phyloP scores from a whole-genome alignment of 2,888 invertebrate species.

The Euzetes globulus region DNA sequence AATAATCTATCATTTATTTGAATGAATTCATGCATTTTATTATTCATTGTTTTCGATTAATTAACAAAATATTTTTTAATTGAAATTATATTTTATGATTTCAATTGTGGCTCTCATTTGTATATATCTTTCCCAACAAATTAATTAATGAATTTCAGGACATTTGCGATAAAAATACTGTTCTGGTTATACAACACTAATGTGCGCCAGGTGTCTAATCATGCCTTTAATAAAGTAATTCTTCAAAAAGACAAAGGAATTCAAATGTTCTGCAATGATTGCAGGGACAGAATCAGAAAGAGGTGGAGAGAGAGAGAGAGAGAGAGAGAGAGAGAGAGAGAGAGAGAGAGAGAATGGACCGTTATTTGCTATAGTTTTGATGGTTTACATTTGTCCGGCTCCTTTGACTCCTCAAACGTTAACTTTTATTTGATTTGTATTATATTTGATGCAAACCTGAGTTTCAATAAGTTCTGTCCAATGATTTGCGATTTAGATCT shows the following conservation, averaged over 20 bases:
- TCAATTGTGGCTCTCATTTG: not conserved
- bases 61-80: not conserved
- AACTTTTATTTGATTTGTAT: not conserved
- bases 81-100: not conserved
- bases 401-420: not conserved
- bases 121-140: not conserved
- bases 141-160: not conserved
- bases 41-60: not conserved
- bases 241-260: too few relatives aligned
- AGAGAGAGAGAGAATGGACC: too few relatives aligned
- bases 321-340: too few relatives aligned
- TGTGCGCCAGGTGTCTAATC: too few relatives aligned
- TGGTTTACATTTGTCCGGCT: not conserved
- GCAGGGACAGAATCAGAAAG: too few relatives aligned
- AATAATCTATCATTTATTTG: not conserved
- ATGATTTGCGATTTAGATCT: conserved; percentile 19
- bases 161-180: not conserved
- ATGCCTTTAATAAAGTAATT: too few relatives aligned
- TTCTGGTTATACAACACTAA: too few relatives aligned
- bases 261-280: not conserved
- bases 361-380: not conserved
- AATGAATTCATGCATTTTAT: not conserved
- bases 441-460: not conserved
- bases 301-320: too few relatives aligned
- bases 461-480: not conserved